Conservation (phyloP, 2,113 vertebrate genomes). For the Petroica traversi region DNA sequence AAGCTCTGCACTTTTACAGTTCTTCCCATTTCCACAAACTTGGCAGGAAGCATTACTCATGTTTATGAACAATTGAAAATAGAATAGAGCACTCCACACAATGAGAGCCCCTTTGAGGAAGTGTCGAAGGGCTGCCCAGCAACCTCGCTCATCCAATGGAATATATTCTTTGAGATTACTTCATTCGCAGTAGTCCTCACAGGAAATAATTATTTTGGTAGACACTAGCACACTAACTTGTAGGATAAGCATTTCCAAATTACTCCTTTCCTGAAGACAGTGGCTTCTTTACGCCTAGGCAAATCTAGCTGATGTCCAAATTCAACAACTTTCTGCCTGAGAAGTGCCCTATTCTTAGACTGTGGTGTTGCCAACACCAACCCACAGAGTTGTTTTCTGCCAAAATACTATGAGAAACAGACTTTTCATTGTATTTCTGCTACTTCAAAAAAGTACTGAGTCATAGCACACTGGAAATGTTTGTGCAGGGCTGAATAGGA, state of each 20-base stretch:
- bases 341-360: conserved; percentile 71
- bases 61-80: neutral
- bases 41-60: conserved; percentile 28
- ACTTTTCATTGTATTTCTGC: conserved; percentile 71
- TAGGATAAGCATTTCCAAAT: conserved; percentile 66
- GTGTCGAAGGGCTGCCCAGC: neutral
- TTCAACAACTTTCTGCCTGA: conserved; percentile 69
- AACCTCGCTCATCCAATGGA: conserved; percentile 44
- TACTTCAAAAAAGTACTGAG: conserved; percentile 60
- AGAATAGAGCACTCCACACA: neutral
- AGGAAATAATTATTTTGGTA: conserved; percentile 76
- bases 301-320: conserved; percentile 68
- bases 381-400: conserved; percentile 58
- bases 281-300: conserved; percentile 58
- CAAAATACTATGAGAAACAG: conserved; percentile 70
- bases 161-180: conserved; percentile 67
- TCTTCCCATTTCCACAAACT: neutral
- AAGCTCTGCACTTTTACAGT: neutral
- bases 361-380: conserved; percentile 61
- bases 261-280: conserved; percentile 48
- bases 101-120: conserved; percentile 31
- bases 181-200: conserved; percentile 57
- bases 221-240: conserved; percentile 50
- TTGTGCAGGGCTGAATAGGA: conserved; percentile 59
- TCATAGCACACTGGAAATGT: conserved; percentile 69